Evolutionary conservation across 2,113 vertebrate genomes (phyloP), one percentile per base, ranked within the genome.

Genomic region (Corapipo altera): DNA sequence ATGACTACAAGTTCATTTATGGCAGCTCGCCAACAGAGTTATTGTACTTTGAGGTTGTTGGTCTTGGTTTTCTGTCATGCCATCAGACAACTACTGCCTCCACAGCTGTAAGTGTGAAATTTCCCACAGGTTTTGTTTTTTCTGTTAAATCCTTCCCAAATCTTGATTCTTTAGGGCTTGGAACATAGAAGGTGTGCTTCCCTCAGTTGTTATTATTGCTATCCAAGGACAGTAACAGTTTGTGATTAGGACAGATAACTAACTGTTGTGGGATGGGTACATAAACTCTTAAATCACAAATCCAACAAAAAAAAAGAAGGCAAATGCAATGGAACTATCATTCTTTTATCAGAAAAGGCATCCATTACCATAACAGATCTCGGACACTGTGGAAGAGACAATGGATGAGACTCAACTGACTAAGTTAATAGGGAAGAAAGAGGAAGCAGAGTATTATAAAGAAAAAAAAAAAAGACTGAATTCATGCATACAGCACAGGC

Each of bases 311-410:
- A 57, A 12, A n/a, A 27, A 30, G 1, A 66, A 49, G 8, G 5
- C 1, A 57, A 75, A 88, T 70, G 8, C 16, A 64, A 71, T 2
- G 4, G 12, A 71, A 39, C 46, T 55, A 27, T 20, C 8, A 35
- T 80, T 70, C 15, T 19, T 9, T 83, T 43, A 48, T 58, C 57
- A 71, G 69, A 86, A 83, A 26, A 6, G 4, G 23, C 14, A 55
- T 61, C 72, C 32, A 5, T 35, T 86, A 44, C 39, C 0, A 0
- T 21, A 84, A 49, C 4, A 72, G 9, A 5, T 48, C 46, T 66
- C 2, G 0, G 30, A 64, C 9, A 13, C 35, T 16, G 3, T 32
- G 35, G 16, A 91, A 81, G 11, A 74, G 12, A n/a, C 64, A 77
- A 27, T 0, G 2, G 39, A 66, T 37, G 43, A 89, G 14, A 27